Evolutionary conservation across 2,797 vertebrate species (phyloP), one percentile per base, ranked within the genome.

Genomic region (Neomorphus geoffroyi): DNA sequence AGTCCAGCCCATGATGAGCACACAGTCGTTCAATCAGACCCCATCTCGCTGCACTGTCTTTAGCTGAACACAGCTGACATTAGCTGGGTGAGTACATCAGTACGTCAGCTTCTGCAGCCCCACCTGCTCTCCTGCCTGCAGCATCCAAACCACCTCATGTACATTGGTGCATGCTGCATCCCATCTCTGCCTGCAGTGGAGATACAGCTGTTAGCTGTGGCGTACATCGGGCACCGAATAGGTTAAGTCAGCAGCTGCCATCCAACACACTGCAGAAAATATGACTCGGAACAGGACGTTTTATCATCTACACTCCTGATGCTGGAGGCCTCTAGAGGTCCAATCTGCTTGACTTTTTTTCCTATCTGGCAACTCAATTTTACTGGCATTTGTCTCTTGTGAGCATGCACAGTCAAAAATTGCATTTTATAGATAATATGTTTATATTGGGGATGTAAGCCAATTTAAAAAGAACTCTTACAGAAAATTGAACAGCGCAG

Each of bases 151-250:
- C 24, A 10, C 30, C 64, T 19, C 83, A 0, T 8, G 2, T 3
- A 2, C 43, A 1, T 15, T 4, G 1, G 22, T 51, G 3, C 26
- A 3, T 0, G 10, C 43, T 13, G 48, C 66, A 16, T 4, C 32
- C 0, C 78, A 5, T 17, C 88, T 35, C 69, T 19, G 18, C 14
- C 32, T 5, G 66, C 54, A 5, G 11, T 0, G 48, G 13, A 11
- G 41, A 5, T 11, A 3, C 18, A 15, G 27, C 84, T 4, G 18
- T 3, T 5, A 4, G 13, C 62, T 43, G 5, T 0, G 3, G 5
- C 0, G 32, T 8, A 1, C 37, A 0, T 4, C 82, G 3, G 79
- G 65, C 66, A 33, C 54, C 0, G 1, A 33, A 66, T 0, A 6
- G 65, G 83, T 73, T 57, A 77, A 88, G 2, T 11, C 57, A 26